A percentile compares a stretch with the other conserved stretches of the same genome.
phyloP scores from a whole-genome alignment of 2,888 invertebrate genomes.

The Phragmatobia fuliginosa region DNA sequence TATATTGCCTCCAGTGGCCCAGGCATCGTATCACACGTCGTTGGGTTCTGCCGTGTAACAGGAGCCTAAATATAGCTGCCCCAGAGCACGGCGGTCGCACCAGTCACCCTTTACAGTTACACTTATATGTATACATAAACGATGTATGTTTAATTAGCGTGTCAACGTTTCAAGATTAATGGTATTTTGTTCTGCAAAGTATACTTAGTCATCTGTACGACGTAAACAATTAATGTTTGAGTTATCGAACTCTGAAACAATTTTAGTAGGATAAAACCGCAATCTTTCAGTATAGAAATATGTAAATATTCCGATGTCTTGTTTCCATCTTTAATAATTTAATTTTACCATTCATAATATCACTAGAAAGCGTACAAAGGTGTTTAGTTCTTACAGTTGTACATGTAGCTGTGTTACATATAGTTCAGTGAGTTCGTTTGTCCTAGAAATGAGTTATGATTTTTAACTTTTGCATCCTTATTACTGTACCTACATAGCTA shows the following conservation, averaged over 20 bases:
- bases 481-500: background rate
- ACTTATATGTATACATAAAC: slow-evolving; percentile 34
- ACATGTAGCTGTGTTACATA: background rate
- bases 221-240: slow-evolving; percentile 18
- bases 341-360: slow-evolving; percentile 15
- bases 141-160: slow-evolving; percentile 41
- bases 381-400: background rate
- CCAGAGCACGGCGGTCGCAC: slow-evolving; percentile 53
- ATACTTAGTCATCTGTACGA: slow-evolving; percentile 25
- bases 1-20: slow-evolving; percentile 69
- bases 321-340: slow-evolving; percentile 14
- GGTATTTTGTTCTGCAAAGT: slow-evolving; percentile 21
- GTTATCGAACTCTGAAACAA: slow-evolving; percentile 19
- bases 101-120: slow-evolving; percentile 64
- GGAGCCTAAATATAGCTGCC: slow-evolving; percentile 76
- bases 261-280: slow-evolving; percentile 16
- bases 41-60: slow-evolving; percentile 61
- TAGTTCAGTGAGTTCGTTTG: background rate
- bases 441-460: background rate
- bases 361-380: background rate
- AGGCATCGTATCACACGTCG: slow-evolving; percentile 71
- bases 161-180: slow-evolving; percentile 37
- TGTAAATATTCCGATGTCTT: slow-evolving; percentile 38
- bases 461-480: background rate
- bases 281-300: slow-evolving; percentile 12